Base-by-base conservation (phyloP, 2,113 vertebrate species). In the Orcinus orca region DNA sequence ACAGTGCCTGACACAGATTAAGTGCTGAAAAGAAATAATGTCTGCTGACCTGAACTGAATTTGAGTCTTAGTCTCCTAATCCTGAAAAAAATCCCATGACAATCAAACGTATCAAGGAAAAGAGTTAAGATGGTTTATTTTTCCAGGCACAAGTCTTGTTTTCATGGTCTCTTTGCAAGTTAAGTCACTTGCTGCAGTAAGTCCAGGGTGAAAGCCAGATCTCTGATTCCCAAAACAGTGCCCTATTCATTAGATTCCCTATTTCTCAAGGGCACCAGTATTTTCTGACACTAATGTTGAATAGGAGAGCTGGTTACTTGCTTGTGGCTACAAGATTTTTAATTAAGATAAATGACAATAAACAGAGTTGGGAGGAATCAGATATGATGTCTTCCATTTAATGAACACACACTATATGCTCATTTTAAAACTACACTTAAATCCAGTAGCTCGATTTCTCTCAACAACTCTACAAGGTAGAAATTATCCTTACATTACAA, bases 271-370 rank as follows among this genome's bases (percentile, higher is more conserved):
- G 55, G 65, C 36, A 21, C 73, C 29, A 65, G 58, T 63, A 67
- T 70, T 96, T 93, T 91, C 90, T 82, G 38, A 77, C 53, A 71
- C 53, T 65, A 73, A 84, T 17, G 36, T 88, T 96, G 53, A 25
- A 77, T 3, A 77, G 58, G 3, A 88, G 58, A 87, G 53, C 68
- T 87, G 67, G 21, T 89, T 53, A 62, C 63, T 94, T 63, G 44
- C 25, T 95, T 80, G 47, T 71, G 50, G 50, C 89, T 92, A 65
- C 33, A 91, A 84, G 86, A 89, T 89, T 96, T 96, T 96, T 92
- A 65, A 41, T 63, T n/a, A 94, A 80, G 88, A 94, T 93, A 79
- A 88, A 68, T 44, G 62, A 83, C 26, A 88, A 71, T 38, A 93
- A 88, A 65, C 25, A 63, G 88, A 89, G 33, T 65, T 12, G 74